Evolutionary conservation across 1,140 invertebrate species (phyloP), one percentile per base, ranked within the genome.

Genomic region (Diachasma alloeum): DNA sequence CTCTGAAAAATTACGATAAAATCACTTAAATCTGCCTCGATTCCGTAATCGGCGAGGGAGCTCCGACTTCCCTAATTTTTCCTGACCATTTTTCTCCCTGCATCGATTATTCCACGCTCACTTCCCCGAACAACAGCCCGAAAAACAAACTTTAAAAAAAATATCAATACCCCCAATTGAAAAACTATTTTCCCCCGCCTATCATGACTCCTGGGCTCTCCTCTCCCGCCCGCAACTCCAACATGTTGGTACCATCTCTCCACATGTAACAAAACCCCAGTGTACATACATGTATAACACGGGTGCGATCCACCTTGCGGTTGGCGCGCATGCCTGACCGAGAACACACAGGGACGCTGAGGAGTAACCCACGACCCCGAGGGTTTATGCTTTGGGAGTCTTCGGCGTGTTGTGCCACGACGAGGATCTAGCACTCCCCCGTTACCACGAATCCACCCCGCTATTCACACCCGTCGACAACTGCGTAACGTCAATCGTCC

Each of bases 391-490:
- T 37, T 39, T 68, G 66, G 66, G 66, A 68, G 66, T 68, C 72
- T 74, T 63, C 72, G 46, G 46, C 71, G 71, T 56, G 44, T 72
- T 36, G 71, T 72, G 19, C 42, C 71, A 53, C 48, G 71, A 59
- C 31, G 26, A 73, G 63, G 37, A 68, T 2, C 31, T 31, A 31
- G 39, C 39, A n/a, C 44, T 24, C 31, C 9, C n/a, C 13, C 26
- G 26, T 66, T 5, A 19, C 5, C 24, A 15, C 26, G 0, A 59
- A 31, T 5, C 17, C n/a, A 59, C 17, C 17, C 11, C 6, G 15
- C 8, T 15, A 56, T 13, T 56, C n/a, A 56, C 6, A 31, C 17
- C 4, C 8, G 0, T 22, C 22, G 15, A 56, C 22, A 22, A 19
- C 22, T 56, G 53, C 22, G 53, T 24, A 56, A 56, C 22, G 15